Evolutionary conservation across 2,888 invertebrate species (phyloP), one percentile per base, ranked within the genome.

Genomic region (Lacanobia wlatinum): DNA sequence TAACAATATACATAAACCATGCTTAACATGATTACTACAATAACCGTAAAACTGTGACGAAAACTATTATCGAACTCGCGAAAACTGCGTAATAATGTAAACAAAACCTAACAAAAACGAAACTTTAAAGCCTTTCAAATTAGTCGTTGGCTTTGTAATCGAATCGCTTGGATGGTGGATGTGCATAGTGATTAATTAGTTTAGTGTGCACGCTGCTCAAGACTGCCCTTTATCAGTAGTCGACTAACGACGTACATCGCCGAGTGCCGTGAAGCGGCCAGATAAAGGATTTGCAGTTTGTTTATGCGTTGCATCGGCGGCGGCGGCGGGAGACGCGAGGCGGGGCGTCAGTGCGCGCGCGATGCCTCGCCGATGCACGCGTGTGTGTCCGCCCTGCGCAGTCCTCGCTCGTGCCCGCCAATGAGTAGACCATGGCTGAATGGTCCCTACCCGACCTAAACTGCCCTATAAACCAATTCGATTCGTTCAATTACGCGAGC

Each of bases 231-330:
- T 93, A 93, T 92, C 93, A 93, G 90, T 88, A 76, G 85, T 85
- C 87, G 82, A 86, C 88, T 89, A 90, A 87, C 89, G 85, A 90
- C 87, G 89, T 90, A 88, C 80, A 87, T 88, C 80, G 82, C 73
- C 81, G 87, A 88, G 89, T 87, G 85, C 83, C 83, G 83, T 84
- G 84, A 85, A 85, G 87, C 88, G 85, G 87, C 82, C 88, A 92
- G 92, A 93, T 94, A 94, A 93, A 93, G 93, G 92, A 93, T 93
- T 94, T 92, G 94, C 93, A 93, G 91, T 92, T 93, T 93, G 93
- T 94, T 94, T 92, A 92, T 92, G 91, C 91, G 90, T 91, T 90
- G 91, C 90, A 90, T 88, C 89, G 91, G 88, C 82, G 43, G 43
- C 82, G 43, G 43, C 43, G 79, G 89, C 87, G 88, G 83, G 89